Percentiles rank a stretch among this genome's conserved stretches.
Evolutionary conservation across 37 sponge, comb jelly and placozoan genomes (phyloP).

Genomic region (Geodia barretti): DNA sequence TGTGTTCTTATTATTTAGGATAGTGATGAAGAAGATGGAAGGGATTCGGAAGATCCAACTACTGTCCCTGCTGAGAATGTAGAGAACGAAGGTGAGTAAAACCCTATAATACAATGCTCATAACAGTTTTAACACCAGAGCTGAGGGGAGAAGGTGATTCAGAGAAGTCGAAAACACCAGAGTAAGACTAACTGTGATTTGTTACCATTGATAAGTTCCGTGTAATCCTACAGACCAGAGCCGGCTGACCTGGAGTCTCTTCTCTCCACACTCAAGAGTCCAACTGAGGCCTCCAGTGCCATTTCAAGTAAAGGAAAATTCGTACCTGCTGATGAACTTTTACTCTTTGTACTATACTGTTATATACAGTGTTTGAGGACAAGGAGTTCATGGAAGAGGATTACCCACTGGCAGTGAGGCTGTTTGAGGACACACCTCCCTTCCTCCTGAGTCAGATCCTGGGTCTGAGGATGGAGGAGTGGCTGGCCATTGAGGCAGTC

Average conservation of each 20-base stretch:
- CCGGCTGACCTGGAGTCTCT: not conserved
- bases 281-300: not conserved
- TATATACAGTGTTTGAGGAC: not conserved
- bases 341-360: not conserved
- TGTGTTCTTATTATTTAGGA: too few species aligned
- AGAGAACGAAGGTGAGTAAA: not conserved
- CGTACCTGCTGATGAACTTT: too few species aligned
- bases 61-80: not conserved
- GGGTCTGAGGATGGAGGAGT: not conserved
- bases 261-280: not conserved
- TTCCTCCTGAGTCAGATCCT: not conserved
- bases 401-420: not conserved
- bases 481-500: not conserved
- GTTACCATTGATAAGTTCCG: not conserved
- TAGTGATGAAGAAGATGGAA: not conserved
- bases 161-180: not conserved
- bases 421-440: not conserved
- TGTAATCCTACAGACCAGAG: not conserved
- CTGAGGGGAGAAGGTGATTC: too few species aligned
- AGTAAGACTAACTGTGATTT: not conserved
- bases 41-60: not conserved
- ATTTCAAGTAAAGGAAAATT: too few species aligned
- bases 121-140: too few species aligned
- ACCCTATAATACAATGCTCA: too few species aligned
- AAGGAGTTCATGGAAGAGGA: not conserved